phyloP scores from a whole-genome alignment of 1,140 invertebrate genomes.

The Brachionus rotundiformis region DNA sequence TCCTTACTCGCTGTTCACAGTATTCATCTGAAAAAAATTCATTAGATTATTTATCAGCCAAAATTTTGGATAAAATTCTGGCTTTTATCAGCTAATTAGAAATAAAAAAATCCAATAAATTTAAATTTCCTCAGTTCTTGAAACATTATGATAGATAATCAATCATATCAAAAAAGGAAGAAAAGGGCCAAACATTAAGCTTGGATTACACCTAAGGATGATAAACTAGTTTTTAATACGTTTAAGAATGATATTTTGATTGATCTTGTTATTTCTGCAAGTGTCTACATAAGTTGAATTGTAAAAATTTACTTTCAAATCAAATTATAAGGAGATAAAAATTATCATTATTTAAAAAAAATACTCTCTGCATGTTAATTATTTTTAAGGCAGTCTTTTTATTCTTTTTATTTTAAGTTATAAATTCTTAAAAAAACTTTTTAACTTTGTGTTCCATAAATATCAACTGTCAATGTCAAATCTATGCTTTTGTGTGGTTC shows the following conservation, averaged over 20 bases:
- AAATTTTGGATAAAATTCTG: too few relatives aligned
- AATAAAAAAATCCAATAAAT: too few relatives aligned
- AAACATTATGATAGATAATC: not conserved
- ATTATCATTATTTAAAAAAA: not conserved
- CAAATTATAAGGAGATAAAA: not conserved
- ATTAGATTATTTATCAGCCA: too few relatives aligned
- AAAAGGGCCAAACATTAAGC: not conserved
- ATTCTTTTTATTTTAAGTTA: too few relatives aligned
- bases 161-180: not conserved
- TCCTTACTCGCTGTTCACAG: too few relatives aligned
- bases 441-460: not conserved
- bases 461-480: constrained; percentile 14
- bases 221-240: not conserved
- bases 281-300: not conserved
- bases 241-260: not conserved
- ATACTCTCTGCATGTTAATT: not conserved
- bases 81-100: too few relatives aligned
- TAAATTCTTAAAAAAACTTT: not conserved
- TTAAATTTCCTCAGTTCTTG: too few relatives aligned
- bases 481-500: not conserved
- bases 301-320: not conserved
- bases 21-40: too few relatives aligned
- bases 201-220: not conserved
- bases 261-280: not conserved
- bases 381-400: not conserved